Evolutionary conservation across 2,797 vertebrate genomes (phyloP).

Genomic region (Myotis daubentonii): DNA sequence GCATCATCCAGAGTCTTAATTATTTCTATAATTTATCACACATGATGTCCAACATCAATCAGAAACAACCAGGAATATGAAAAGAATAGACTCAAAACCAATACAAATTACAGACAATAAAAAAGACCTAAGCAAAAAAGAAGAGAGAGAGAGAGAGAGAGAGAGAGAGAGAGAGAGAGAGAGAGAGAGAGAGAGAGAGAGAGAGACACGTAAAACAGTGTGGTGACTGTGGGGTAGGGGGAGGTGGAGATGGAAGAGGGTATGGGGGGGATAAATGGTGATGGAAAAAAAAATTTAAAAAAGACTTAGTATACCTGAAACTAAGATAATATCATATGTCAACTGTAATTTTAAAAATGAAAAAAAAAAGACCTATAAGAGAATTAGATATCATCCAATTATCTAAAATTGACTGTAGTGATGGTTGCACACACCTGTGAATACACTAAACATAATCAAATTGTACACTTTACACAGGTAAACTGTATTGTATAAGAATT

Average conservation of each 20-base stretch:
- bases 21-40: neutral
- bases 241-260: neutral
- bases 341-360: neutral
- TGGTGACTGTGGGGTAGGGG: neutral
- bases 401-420: neutral
- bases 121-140: neutral
- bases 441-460: neutral
- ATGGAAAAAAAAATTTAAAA: neutral
- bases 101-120: neutral
- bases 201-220: neutral
- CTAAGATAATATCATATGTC: neutral
- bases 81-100: slow-evolving; percentile 29
- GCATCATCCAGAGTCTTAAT: neutral
- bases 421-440: neutral
- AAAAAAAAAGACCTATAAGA: neutral
- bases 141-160: no score
- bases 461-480: neutral
- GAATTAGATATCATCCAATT: neutral
- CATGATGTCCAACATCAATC: neutral
- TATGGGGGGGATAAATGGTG: neutral
- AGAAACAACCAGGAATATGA: neutral
- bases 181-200: no score
- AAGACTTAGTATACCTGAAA: neutral
- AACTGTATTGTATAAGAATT: neutral
- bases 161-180: no score